These are phyloP conservation scores for Saxidomus purpurata DNA, from an alignment of 1,140 invertebrate species.

Conservation along the genomic window DNA sequence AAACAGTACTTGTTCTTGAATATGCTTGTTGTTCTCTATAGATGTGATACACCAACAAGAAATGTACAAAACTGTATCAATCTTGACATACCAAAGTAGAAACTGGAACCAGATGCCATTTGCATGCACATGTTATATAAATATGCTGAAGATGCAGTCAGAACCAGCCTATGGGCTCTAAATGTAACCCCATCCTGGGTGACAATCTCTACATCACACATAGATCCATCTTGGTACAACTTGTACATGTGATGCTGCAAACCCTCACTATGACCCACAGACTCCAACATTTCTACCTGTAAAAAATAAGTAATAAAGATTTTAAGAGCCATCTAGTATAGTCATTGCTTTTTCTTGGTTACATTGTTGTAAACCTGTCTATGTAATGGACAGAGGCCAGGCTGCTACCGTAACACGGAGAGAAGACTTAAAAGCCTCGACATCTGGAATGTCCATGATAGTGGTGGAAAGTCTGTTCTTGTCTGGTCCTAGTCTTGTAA, in stretches of 20 bases:
- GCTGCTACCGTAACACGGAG: not conserved
- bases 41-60: too few relatives aligned
- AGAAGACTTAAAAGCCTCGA: too few relatives aligned
- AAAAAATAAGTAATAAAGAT: not conserved
- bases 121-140: conserved; percentile 17
- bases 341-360: not conserved
- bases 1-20: too few relatives aligned
- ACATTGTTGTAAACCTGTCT: not conserved
- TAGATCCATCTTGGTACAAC: conserved; percentile 36
- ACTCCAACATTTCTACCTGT: conserved; percentile 28
- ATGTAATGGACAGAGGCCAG: not conserved
- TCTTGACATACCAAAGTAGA: not conserved
- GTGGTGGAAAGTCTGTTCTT: not conserved
- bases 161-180: conserved; percentile 48
- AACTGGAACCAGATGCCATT: not conserved
- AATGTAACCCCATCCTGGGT: conserved; percentile 44
- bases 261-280: not conserved
- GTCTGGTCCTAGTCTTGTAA: not conserved
- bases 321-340: not conserved
- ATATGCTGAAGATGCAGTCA: conserved; percentile 53
- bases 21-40: too few relatives aligned
- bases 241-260: conserved; percentile 31
- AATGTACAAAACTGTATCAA: too few relatives aligned
- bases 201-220: conserved; percentile 55
- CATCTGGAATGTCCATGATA: not conserved